Evolutionary conservation across 2,113 vertebrate species (phyloP), one percentile per base, ranked within the genome.

Genomic region (Sinocyclocheilus grahami): DNA sequence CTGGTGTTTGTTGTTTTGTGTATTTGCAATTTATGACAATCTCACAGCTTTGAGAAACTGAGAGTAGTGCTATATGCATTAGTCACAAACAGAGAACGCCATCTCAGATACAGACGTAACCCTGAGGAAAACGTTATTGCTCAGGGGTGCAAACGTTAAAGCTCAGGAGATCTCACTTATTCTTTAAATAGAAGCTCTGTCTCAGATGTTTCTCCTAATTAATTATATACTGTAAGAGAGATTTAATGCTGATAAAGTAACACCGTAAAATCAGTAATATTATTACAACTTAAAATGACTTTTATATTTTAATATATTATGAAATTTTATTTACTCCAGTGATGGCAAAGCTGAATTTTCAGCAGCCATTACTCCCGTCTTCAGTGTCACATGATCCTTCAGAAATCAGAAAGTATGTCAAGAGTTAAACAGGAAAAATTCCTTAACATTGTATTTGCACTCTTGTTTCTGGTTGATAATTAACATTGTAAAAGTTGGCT

Each of bases 401-500:
- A 62, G 60, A 62, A 63, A 24, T 24, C 62, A 9, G 16, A 55
- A 30, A 30, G 11, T 27, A 30, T 30, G 24, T 33, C 48, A 14
- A 60, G 2, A n/a, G 16, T 39, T 39, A 4, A 10, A 71, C 9
- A 14, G 46, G 63, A 20, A 78, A 80, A 30, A 30, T 48, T 30
- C 3, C 16, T 12, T 5, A 62, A 37, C 63, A 76, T 74, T 80
- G 58, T 33, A 33, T 53, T 46, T 77, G 81, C 20, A 46, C n/a
- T 78, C 1, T 3, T 63, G 42, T 55, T 37, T 79, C 24, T 62
- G 74, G 82, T 42, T 85, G 63, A 88, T 88, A 37, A 86, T 86
- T 89, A 88, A 89, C 87, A 72, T 30, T 77, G 53, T 78, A 48
- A 81, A 67, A 62, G 74, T 79, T 30, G 65, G 75, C 20, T 63